A percentile compares a stretch with the other conserved stretches of the same genome.
phyloP scores from a whole-genome alignment of 2,113 vertebrate species.

The Malaclemys terrapin region DNA sequence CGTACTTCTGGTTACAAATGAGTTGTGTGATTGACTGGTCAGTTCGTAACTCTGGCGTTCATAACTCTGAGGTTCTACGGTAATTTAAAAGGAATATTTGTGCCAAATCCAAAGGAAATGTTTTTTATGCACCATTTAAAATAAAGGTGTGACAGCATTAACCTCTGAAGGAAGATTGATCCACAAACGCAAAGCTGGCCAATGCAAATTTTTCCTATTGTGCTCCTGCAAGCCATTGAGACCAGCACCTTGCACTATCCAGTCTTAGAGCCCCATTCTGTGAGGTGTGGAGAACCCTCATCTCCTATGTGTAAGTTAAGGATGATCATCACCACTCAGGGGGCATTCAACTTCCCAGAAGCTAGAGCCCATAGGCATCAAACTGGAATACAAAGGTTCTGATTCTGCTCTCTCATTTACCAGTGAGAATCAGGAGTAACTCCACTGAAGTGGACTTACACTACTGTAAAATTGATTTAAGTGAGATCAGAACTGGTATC shows the following conservation, averaged over 20 bases:
- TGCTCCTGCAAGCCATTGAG: not conserved
- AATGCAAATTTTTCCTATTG: not conserved
- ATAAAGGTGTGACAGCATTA: not conserved
- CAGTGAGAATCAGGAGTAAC: not conserved
- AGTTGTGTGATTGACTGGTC: too few species aligned
- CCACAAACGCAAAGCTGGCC: not conserved
- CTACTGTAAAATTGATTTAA: not conserved
- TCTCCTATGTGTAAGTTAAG: not conserved
- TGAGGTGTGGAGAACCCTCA: not conserved
- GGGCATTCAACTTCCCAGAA: too few species aligned
- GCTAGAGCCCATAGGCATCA: too few species aligned
- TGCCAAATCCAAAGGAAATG: not conserved
- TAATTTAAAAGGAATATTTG: not conserved
- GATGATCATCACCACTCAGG: accelerated
- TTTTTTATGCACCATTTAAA: not conserved
- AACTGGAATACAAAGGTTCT: too few species aligned
- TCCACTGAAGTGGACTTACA: not conserved
- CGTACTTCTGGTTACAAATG: too few species aligned
- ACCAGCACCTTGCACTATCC: not conserved
- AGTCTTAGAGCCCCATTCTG: not conserved
- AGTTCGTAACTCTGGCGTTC: too few species aligned
- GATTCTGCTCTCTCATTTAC: not conserved
- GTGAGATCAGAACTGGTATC: not conserved
- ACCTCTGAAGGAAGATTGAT: not conserved
- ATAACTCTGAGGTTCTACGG: too few species aligned